A percentile compares a stretch with the other conserved stretches of the same genome.
Conservation (phyloP, 92 coral and sea anemone species). For the Montipora capitata region DNA sequence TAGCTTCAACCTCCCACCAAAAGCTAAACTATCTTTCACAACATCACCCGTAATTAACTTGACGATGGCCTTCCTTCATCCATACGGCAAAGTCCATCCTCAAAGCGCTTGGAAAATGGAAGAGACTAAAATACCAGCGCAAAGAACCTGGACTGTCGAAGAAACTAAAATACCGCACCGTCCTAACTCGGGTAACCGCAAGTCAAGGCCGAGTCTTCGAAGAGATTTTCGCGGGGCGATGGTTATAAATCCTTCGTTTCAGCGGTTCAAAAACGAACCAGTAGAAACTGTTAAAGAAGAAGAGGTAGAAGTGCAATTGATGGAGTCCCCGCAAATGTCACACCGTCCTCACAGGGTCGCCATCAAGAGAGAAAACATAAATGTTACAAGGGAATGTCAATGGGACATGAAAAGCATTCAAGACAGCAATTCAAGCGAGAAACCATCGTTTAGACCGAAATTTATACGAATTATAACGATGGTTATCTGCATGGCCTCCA, state of each 20-base stretch:
- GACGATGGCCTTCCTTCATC: constrained; percentile 22
- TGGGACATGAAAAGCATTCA: constrained; percentile 16
- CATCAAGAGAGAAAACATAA: constrained; percentile 36
- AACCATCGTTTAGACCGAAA: constrained; percentile 11
- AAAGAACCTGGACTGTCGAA: constrained; percentile 24
- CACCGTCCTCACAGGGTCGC: constrained; percentile 20
- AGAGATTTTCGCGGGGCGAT: constrained; percentile 16
- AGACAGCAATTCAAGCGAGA: not conserved
- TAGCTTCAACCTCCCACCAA: not conserved
- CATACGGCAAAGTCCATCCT: constrained; percentile 12
- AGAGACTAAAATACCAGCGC: constrained; percentile 37
- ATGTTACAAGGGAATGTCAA: constrained; percentile 12
- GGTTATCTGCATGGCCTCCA: constrained; percentile 22
- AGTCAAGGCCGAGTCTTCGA: not conserved
- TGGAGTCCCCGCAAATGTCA: constrained; percentile 9
- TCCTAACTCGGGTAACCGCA: constrained; percentile 20
- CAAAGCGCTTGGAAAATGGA: constrained; percentile 5
- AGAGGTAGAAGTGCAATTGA: constrained; percentile 15
- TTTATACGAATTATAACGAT: not conserved
- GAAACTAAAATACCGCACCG: constrained; percentile 42
- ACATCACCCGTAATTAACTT: not conserved
- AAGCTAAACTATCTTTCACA: not conserved
- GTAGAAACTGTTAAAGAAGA: constrained; percentile 9
- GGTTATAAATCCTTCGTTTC: constrained; percentile 15
- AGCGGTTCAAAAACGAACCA: not conserved